Evolutionary conservation across 2,888 invertebrate genomes (phyloP).

Genomic region (Leucoptera coffeella): DNA sequence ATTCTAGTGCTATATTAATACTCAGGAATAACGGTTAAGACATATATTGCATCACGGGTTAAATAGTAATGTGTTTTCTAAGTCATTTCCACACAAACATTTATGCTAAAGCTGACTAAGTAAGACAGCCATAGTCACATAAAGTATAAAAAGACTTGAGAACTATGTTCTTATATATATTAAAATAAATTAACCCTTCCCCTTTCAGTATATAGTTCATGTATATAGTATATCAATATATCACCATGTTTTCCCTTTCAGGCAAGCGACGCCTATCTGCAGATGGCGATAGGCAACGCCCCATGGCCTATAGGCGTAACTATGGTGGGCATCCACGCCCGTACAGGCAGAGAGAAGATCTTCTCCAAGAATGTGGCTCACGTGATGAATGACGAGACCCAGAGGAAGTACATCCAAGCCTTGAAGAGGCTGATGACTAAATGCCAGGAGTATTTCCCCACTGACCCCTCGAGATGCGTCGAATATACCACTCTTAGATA

Average conservation of each 20-base stretch:
- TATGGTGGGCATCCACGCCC: slow-evolving; percentile 99
- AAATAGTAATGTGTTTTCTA: background rate
- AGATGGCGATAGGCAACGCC: slow-evolving; percentile 99
- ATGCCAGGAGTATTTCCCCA: slow-evolving; percentile 93
- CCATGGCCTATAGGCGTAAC: slow-evolving; percentile 99
- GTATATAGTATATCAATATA: too few species aligned
- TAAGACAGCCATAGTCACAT: too few species aligned
- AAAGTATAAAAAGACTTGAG: too few species aligned
- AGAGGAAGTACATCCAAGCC: slow-evolving; percentile 95
- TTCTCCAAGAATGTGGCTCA: slow-evolving; percentile 98
- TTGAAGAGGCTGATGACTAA: slow-evolving; percentile 96
- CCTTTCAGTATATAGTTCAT: too few species aligned
- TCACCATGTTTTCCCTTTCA: slow-evolving; percentile 26
- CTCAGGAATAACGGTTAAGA: too few species aligned
- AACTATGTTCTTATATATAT: too few species aligned
- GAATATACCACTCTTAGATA: slow-evolving; percentile 66
- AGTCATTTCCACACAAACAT: too few species aligned
- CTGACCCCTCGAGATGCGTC: slow-evolving; percentile 94
- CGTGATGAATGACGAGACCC: slow-evolving; percentile 98
- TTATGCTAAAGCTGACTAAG: too few species aligned
- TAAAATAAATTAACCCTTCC: too few species aligned
- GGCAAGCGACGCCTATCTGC: slow-evolving; percentile 95
- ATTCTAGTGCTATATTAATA: too few species aligned
- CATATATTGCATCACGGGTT: background rate
- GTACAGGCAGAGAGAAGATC: slow-evolving; percentile 98